A percentile compares a stretch with the other conserved stretches of the same genome.
Evolutionary conservation across 2,888 invertebrate species (phyloP).

Genomic region (Chelonus formosanus): DNA sequence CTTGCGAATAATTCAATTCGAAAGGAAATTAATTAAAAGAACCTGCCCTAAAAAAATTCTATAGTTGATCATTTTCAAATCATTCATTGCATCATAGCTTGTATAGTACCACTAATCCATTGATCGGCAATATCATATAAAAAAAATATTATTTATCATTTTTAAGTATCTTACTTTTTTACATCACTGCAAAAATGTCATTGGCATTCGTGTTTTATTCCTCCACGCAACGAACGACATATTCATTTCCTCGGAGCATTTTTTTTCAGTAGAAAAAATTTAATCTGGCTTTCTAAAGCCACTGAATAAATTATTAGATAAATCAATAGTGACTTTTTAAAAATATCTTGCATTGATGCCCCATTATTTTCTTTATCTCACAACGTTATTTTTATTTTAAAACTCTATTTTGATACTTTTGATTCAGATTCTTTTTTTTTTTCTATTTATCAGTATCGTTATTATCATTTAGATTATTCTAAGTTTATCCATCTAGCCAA

Average conservation of each 20-base stretch:
- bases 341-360: no score
- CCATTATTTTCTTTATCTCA: no score
- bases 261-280: no score
- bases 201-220: slow-evolving; percentile 34
- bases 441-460: no score
- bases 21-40: background rate
- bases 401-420: no score
- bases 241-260: background rate
- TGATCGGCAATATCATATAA: slow-evolving; percentile 16
- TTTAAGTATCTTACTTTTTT: slow-evolving; percentile 36
- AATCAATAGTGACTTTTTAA: no score
- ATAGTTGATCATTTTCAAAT: slow-evolving; percentile 17
- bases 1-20: slow-evolving; percentile 20
- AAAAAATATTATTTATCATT: slow-evolving; percentile 8
- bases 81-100: slow-evolving; percentile 27
- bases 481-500: no score
- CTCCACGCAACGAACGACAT: background rate
- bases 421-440: no score
- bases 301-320: no score
- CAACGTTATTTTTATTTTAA: no score
- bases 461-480: no score
- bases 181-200: slow-evolving; percentile 44
- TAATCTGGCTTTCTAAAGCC: no score
- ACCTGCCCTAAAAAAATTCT: slow-evolving; percentile 14
- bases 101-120: slow-evolving; percentile 18